Evolutionary conservation across 2,888 invertebrate genomes (phyloP), one percentile per base, ranked within the genome.

Genomic region (Gandaritis pyraliata): DNA sequence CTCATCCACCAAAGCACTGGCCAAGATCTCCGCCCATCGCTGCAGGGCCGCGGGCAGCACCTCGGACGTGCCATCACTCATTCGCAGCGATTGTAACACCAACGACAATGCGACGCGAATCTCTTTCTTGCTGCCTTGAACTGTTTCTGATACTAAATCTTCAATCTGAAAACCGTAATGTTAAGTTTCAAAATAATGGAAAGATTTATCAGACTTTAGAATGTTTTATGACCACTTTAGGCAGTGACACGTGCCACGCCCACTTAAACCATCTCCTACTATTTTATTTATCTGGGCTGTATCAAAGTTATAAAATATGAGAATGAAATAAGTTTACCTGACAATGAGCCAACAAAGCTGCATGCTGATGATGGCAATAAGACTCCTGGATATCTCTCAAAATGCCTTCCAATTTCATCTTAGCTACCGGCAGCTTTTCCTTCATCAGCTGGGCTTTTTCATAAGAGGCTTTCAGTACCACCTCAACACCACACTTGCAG

Each of bases 351-450:
- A 89, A 73, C 36, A 90, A 61, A 0, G 87, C 87, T 0, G 81
- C 76, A 69, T 90, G 88, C 61, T 88, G 88, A 64, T 91, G 82
- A 71, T 89, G 88, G 52, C 90, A 90, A 64, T 88, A 91, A 0
- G 87, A 85, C 18, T 90, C 88, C 70, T 88, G 86, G 0, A 88
- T 77, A 59, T 90, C 87, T 36, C 78, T 76, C 46, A 87, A 62
- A 10, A 91, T 64, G 0, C 76, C 74, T 57, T 90, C 85, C n/a
- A 90, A 65, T 47, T 77, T 77, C 74, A 91, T 68, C 53, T 80
- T 80, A 0, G 88, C 88, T 0, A 80, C 74, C 0, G 90, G 89
- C 16, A 91, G 58, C 60, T 71, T 84, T 15, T 86, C 85, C 50
- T 78, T 85, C 54, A 79, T 53, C 50, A 91, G 64, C 64, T 81